Evolutionary conservation across 1,140 invertebrate species (phyloP).

Genomic region (Drosophila guanche): DNA sequence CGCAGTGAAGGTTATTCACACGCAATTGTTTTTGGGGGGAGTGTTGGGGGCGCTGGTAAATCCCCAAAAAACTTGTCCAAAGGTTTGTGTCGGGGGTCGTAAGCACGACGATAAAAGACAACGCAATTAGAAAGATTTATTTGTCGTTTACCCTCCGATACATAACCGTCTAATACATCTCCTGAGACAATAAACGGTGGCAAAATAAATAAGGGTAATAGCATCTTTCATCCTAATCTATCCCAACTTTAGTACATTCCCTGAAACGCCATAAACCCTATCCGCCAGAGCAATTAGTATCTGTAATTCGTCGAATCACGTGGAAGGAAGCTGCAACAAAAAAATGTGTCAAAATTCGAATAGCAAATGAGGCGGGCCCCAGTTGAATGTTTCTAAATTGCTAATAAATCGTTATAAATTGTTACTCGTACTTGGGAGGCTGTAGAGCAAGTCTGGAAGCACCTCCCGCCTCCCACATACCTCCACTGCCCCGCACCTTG

Average conservation of each 20-base stretch:
- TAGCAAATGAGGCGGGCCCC: slow-evolving; percentile 20
- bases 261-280: not conserved
- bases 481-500: not conserved
- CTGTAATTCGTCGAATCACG: slow-evolving; percentile 4
- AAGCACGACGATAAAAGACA: too few species aligned
- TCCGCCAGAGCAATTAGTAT: not conserved
- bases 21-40: slow-evolving; percentile 1
- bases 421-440: slow-evolving; percentile 43
- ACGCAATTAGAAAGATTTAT: too few species aligned
- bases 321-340: slow-evolving; percentile 9
- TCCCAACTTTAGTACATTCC: too few species aligned
- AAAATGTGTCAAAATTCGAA: slow-evolving; percentile 29
- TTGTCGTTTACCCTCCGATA: too few species aligned
- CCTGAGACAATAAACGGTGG: too few species aligned
- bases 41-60: not conserved
- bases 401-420: slow-evolving; percentile 73
- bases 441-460: not conserved
- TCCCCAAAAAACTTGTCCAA: not conserved
- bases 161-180: too few species aligned
- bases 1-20: slow-evolving; percentile 39
- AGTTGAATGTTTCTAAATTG: slow-evolving; percentile 50
- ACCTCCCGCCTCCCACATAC: not conserved
- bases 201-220: too few species aligned
- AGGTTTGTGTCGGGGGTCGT: too few species aligned
- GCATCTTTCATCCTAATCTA: too few species aligned